Percentiles rank a stretch among this genome's conserved stretches.
Conservation (phyloP, 2,888 invertebrate genomes). For the Melanostoma scalare region DNA sequence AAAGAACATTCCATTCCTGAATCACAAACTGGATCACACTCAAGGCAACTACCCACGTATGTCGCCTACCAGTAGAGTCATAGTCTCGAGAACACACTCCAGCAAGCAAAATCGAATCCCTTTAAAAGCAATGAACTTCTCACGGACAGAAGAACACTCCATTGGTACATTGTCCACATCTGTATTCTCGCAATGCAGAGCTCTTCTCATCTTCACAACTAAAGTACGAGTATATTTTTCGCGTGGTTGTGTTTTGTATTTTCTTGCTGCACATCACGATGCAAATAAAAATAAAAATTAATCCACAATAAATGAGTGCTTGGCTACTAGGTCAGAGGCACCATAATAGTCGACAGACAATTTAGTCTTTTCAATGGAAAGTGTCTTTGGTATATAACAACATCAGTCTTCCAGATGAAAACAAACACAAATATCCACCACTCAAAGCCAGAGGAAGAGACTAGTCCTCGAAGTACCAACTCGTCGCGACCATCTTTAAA, state of each 20-base stretch:
- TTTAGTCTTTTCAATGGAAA: slow-evolving; percentile 1
- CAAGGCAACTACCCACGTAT: no score
- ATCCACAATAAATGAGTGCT: slow-evolving; percentile 25
- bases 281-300: slow-evolving; percentile 39
- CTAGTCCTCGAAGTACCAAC: slow-evolving; percentile 23
- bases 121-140: slow-evolving; percentile 23
- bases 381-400: slow-evolving; percentile 1
- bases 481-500: not conserved
- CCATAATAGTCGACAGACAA: slow-evolving; percentile 16
- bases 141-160: not conserved
- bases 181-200: not conserved
- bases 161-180: not conserved
- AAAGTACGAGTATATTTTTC: slow-evolving; percentile 1
- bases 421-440: not conserved
- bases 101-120: not conserved
- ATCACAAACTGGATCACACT: no score
- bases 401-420: slow-evolving; percentile 15
- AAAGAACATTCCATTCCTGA: no score
- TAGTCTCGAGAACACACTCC: no score
- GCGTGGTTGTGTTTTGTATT: slow-evolving; percentile 6
- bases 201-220: not conserved
- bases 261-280: slow-evolving; percentile 4
- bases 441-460: slow-evolving; percentile 25
- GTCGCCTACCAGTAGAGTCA: no score
- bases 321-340: slow-evolving; percentile 51